phyloP scores from a whole-genome alignment of 64 coral and sea anemone species.

The Cladopsammia gracilis region DNA sequence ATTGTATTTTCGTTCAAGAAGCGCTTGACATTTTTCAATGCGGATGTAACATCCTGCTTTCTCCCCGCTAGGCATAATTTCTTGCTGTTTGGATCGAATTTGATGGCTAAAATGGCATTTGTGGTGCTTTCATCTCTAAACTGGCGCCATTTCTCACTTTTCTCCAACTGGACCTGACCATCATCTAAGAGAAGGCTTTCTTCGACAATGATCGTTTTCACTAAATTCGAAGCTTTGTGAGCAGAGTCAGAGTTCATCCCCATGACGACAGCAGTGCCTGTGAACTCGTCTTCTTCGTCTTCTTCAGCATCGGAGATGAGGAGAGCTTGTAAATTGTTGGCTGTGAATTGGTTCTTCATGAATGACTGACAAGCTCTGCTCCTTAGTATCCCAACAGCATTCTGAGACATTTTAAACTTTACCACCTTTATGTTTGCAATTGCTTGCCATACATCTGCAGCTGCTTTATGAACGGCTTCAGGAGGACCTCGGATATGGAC shows the following conservation, averaged over 20 bases:
- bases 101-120: neutral
- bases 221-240: neutral
- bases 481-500: neutral
- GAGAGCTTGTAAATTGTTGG: slow-evolving; percentile 28
- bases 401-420: neutral
- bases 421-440: neutral
- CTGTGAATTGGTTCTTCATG: neutral
- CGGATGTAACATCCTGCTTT: slow-evolving; percentile 5
- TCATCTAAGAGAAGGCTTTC: slow-evolving; percentile 27
- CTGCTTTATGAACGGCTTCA: neutral
- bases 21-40: neutral
- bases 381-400: neutral
- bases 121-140: neutral
- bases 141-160: slow-evolving; percentile 28
- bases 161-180: slow-evolving; percentile 2
- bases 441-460: neutral
- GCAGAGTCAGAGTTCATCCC: slow-evolving; percentile 12
- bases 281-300: neutral
- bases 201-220: slow-evolving; percentile 27
- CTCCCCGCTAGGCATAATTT: slow-evolving; percentile 3
- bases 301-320: neutral
- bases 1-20: slow-evolving; percentile 57
- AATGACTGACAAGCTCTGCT: neutral
- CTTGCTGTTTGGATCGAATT: neutral
- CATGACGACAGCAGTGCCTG: neutral